Evolutionary conservation across 2,888 invertebrate genomes (phyloP).

Genomic region (Agrilus biguttatus): DNA sequence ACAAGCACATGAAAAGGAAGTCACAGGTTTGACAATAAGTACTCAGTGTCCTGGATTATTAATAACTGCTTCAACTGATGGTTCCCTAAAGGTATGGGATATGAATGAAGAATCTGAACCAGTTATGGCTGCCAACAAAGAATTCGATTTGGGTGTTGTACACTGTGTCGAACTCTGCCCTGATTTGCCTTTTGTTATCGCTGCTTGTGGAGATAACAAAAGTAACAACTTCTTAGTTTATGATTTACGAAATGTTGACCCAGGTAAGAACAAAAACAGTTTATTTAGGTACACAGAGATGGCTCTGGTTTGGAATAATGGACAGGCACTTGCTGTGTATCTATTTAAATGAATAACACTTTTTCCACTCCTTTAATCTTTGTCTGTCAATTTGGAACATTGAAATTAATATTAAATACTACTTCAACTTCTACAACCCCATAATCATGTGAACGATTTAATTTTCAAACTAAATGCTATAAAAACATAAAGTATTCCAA

Average conservation of each 20-base stretch:
- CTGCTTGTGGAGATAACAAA: constrained; percentile 74
- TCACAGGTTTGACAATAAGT: constrained; percentile 69
- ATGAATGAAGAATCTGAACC: constrained; percentile 27
- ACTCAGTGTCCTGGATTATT: constrained; percentile 58
- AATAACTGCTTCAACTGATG: constrained; percentile 67
- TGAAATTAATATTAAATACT: no score
- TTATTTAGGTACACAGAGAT: not conserved
- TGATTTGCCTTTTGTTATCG: constrained; percentile 67
- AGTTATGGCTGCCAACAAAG: constrained; percentile 32
- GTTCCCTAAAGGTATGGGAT: constrained; percentile 80
- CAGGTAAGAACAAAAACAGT: constrained; percentile 31
- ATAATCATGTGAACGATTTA: no score
- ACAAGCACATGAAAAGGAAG: constrained; percentile 67
- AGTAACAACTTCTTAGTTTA: constrained; percentile 56
- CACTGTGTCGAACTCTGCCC: constrained; percentile 64
- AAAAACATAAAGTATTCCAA: no score
- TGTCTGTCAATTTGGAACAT: no score
- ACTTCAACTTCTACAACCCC: no score
- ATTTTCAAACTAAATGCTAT: no score
- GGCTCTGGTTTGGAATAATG: no score
- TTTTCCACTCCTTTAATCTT: no score
- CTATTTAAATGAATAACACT: no score
- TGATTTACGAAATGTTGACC: constrained; percentile 42
- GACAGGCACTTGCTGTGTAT: no score
- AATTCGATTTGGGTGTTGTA: constrained; percentile 54